A percentile compares a stretch with the other conserved stretches of the same genome.
phyloP scores from a whole-genome alignment of 2,888 invertebrate species.

The Trypoxylon attenuatum region DNA sequence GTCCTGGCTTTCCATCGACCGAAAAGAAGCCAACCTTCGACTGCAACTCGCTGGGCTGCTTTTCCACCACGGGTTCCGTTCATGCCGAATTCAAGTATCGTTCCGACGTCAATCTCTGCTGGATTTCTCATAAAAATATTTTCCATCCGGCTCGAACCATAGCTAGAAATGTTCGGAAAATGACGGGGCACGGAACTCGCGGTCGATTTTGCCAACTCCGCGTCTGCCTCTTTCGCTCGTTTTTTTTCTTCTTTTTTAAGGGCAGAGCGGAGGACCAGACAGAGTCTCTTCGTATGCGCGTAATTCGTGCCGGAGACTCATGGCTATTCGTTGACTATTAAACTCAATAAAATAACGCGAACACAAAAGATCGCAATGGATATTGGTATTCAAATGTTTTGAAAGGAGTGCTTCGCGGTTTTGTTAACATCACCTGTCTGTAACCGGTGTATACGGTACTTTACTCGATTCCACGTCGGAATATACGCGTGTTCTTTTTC shows the following conservation, averaged over 20 bases:
- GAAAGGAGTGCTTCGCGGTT: constrained; percentile 30
- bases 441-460: no score
- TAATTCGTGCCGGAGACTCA: constrained; percentile 24
- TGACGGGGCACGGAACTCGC: no score
- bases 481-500: no score
- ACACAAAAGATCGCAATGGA: constrained; percentile 40
- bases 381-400: constrained; percentile 74
- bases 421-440: no score
- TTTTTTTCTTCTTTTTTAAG: no score
- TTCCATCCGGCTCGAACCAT: neutral
- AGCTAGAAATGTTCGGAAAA: no score
- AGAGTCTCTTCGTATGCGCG: constrained; percentile 15
- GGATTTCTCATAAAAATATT: neutral
- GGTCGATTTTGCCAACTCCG: no score
- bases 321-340: constrained; percentile 17
- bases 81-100: neutral
- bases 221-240: no score
- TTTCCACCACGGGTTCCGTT: constrained; percentile 12
- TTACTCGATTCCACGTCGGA: constrained; percentile 14
- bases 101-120: neutral
- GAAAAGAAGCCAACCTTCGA: neutral
- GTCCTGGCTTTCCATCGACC: constrained; percentile 14
- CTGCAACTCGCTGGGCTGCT: neutral
- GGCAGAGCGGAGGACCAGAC: no score
- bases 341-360: constrained; percentile 27